These are phyloP conservation scores for Metellina segmentata DNA, from an alignment of 2,888 invertebrate species.

Conservation along the genomic window DNA sequence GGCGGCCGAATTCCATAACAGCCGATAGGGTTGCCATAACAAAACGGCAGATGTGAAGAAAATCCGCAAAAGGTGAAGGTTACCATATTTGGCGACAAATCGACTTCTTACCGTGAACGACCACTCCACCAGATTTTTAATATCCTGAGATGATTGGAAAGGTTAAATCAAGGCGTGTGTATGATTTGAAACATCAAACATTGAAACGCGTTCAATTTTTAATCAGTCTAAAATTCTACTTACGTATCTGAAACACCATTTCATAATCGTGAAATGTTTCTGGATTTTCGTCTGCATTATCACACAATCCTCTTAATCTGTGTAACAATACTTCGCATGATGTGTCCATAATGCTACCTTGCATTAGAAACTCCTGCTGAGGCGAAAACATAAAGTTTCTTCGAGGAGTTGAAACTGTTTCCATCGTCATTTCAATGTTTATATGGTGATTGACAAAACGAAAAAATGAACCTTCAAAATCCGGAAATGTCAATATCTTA, in stretches of 20 bases:
- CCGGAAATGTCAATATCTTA: too few species aligned
- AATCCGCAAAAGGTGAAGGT: too few species aligned
- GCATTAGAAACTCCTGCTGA: slow-evolving; percentile 94
- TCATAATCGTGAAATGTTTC: slow-evolving; percentile 97
- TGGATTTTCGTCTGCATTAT: slow-evolving; percentile 87
- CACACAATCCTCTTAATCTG: slow-evolving; percentile 92
- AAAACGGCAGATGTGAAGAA: too few species aligned
- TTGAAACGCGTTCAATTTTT: neutral
- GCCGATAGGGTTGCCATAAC: too few species aligned
- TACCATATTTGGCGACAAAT: too few species aligned
- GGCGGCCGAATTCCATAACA: too few species aligned
- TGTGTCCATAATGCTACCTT: slow-evolving; percentile 95
- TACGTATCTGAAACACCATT: slow-evolving; percentile 84
- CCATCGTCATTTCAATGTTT: slow-evolving; percentile 43
- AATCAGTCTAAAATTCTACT: slow-evolving; percentile 74
- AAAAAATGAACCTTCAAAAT: too few species aligned
- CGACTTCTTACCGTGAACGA: too few species aligned
- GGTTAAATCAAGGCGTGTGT: too few species aligned
- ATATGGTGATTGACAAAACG: neutral
- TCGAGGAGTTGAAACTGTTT: slow-evolving; percentile 53
- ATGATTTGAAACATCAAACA: neutral
- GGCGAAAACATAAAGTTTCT: slow-evolving; percentile 86
- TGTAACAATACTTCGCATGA: slow-evolving; percentile 95
- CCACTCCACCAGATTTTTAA: too few species aligned
- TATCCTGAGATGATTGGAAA: too few species aligned